Evolutionary conservation across 2,113 vertebrate species (phyloP), one percentile per base, ranked within the genome.

Genomic region (Fulica atra): DNA sequence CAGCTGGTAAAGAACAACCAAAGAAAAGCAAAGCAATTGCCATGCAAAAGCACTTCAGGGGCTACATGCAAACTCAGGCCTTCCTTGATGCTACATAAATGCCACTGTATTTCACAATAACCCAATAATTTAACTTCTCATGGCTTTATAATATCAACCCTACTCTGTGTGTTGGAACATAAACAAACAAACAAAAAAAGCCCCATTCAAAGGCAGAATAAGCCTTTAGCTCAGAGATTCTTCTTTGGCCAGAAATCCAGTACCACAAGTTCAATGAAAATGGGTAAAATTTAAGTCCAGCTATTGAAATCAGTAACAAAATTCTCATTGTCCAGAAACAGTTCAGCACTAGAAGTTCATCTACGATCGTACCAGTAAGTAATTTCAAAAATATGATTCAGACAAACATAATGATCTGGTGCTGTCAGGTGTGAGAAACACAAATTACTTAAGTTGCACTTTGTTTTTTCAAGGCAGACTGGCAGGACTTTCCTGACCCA

Each of bases 71-170:
- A 26, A 40, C 29, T 19, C 44, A 10, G 9, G 60, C 4, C 8
- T 61, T 21, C 48, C 59, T 24, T 18, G 7, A 8, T 3, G 17
- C 64, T n/a, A 51, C 26, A 3, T 1, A 24, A 54, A 19, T 1
- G 6, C 0, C 0, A 23, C 61, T 42, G 69, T 26, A 68, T 21
- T 10, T 72, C 76, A 59, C 9, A 14, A 6, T 17, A 85, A 44
- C 11, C 6, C 50, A 19, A 23, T 16, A 13, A 17, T 9, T 53
- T 14, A 8, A 53, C 11, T 42, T 19, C 36, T 6, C 0, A 0
- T 28, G 28, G 20, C 9, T 76, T 28, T 64, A 21, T 0, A 36
- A 16, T 9, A 31, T 9, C 28, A 51, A 51, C 44, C 35, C 23
- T 60, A 35, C 35, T 54, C 15, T 13, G 23, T 33, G 29, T 35